Evolutionary conservation across 1,140 invertebrate species (phyloP).

Genomic region (Pinna nobilis): DNA sequence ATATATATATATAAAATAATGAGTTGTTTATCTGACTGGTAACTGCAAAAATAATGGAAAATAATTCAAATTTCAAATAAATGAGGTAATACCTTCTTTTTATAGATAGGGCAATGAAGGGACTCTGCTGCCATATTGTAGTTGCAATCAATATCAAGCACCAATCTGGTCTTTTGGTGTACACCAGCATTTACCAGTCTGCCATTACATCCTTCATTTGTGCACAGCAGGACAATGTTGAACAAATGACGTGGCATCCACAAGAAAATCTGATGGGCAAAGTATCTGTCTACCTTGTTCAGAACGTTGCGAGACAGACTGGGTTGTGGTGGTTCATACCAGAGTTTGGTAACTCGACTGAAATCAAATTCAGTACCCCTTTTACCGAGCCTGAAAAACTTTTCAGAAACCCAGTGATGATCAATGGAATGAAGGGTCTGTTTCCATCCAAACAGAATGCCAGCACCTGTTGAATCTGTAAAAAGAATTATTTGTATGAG

Average conservation of each 20-base stretch:
- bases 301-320: neutral
- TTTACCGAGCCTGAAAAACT: neutral
- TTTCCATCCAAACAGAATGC: neutral
- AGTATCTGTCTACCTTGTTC: constrained; percentile 4
- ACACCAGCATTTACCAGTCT: constrained; percentile 14
- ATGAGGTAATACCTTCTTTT: neutral
- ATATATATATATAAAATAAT: no score
- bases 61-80: neutral
- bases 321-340: constrained; percentile 22
- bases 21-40: no score
- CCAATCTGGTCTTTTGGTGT: constrained; percentile 6
- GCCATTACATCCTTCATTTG: constrained; percentile 15
- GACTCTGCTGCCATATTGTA: constrained; percentile 27
- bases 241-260: constrained; percentile 18
- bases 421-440: neutral
- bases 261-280: constrained; percentile 3
- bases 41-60: neutral
- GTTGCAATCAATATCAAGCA: constrained; percentile 42
- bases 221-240: neutral
- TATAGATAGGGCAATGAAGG: constrained; percentile 4
- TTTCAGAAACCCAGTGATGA: neutral
- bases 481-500: neutral
- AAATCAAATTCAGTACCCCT: neutral
- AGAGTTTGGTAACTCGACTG: neutral
- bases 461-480: neutral